Evolutionary conservation across 37 sponge, comb jelly and placozoan genomes (phyloP).

Genomic region (Ephydatia muelleri): DNA sequence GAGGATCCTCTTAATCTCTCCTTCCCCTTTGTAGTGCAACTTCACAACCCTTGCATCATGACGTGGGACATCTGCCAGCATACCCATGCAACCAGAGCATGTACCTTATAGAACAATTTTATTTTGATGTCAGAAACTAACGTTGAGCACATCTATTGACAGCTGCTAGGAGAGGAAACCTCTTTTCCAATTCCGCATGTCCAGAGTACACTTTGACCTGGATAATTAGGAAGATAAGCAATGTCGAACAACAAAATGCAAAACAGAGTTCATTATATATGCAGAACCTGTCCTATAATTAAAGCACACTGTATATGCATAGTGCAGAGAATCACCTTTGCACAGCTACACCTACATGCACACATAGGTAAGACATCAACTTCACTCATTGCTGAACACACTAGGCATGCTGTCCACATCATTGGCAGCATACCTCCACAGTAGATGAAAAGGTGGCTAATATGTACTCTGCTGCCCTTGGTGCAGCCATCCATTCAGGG

Average conservation of each 20-base stretch:
- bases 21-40: background rate
- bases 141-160: constrained; percentile 53
- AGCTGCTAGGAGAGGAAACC: constrained; percentile 54
- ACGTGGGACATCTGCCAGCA: background rate
- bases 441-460: background rate
- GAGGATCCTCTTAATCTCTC: background rate
- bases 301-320: too few species aligned
- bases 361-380: background rate
- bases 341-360: background rate
- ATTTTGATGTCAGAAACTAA: constrained; percentile 53
- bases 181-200: constrained; percentile 23
- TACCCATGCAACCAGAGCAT: too few species aligned
- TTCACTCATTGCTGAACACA: too few species aligned
- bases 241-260: too few species aligned
- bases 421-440: background rate
- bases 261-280: too few species aligned
- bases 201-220: constrained; percentile 49
- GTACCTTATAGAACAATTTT: background rate
- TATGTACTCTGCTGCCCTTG: constrained; percentile 23
- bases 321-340: too few species aligned
- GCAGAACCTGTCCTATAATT: too few species aligned
- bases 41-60: background rate
- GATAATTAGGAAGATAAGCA: too few species aligned
- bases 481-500: constrained; percentile 11
- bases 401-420: too few species aligned